Evolutionary conservation across 2,888 invertebrate species (phyloP).

Genomic region (Dryococelus australis): DNA sequence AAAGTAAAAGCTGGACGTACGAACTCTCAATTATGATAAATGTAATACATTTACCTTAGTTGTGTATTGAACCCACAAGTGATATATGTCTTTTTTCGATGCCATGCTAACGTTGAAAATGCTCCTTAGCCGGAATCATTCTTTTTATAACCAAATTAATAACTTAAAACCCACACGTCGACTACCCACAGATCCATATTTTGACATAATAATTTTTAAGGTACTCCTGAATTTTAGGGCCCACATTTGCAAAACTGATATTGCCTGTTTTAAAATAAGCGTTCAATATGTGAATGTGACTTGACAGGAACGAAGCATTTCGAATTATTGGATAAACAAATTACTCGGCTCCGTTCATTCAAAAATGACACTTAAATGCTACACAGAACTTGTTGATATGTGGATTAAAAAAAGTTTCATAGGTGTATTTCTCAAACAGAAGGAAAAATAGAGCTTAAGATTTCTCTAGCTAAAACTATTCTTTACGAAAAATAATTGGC

Average conservation of each 20-base stretch:
- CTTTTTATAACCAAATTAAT: background rate
- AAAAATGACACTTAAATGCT: background rate
- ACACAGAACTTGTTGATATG: background rate
- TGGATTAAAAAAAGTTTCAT: background rate
- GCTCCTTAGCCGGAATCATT: background rate
- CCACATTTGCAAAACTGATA: background rate
- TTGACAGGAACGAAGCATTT: background rate
- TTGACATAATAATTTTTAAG: background rate
- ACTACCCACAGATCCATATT: background rate
- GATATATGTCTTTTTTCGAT: slow-evolving; percentile 62
- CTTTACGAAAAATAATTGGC: no score
- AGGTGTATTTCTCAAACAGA: background rate
- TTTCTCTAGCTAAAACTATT: no score
- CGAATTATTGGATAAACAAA: background rate
- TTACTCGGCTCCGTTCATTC: background rate
- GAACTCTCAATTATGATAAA: background rate
- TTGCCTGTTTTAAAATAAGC: background rate
- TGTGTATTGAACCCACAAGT: slow-evolving; percentile 64
- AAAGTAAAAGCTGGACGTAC: background rate
- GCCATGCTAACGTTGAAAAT: slow-evolving; percentile 51
- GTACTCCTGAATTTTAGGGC: background rate
- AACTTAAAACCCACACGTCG: background rate
- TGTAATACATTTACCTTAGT: slow-evolving; percentile 59
- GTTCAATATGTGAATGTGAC: background rate
- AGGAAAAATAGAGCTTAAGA: no score